These are phyloP conservation scores for Pristionchus entomophagus DNA, from an alignment of 2,888 invertebrate species.

Conservation along the genomic window DNA sequence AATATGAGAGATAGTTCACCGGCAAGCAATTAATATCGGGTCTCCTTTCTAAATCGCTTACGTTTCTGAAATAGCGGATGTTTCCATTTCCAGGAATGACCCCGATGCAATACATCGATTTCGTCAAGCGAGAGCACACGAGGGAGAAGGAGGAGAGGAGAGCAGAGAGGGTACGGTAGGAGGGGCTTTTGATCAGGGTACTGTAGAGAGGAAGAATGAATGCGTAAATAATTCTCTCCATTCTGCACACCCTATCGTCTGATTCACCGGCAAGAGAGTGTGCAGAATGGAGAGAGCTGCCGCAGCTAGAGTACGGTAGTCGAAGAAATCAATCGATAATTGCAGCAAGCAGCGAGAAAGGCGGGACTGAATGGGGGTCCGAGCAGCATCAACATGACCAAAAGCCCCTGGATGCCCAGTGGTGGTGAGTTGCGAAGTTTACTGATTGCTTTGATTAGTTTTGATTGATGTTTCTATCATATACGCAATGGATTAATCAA, in stretches of 20 bases:
- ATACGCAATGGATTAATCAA: background rate
- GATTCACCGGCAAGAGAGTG: too few relatives aligned
- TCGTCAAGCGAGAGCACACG: background rate
- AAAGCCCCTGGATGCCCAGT: conserved; percentile 22
- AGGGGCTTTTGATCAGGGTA: background rate
- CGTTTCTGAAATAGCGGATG: too few relatives aligned
- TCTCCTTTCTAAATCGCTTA: background rate
- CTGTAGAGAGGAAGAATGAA: background rate
- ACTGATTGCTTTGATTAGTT: background rate
- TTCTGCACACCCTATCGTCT: too few relatives aligned
- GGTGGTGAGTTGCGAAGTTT: background rate
- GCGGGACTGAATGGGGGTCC: background rate
- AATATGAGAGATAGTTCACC: background rate
- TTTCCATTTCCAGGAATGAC: conserved; percentile 38
- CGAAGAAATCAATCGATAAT: too few relatives aligned
- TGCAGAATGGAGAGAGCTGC: too few relatives aligned
- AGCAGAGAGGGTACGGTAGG: background rate
- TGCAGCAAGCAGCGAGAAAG: conserved; percentile 9
- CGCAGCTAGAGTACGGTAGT: too few relatives aligned
- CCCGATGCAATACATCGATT: conserved; percentile 11
- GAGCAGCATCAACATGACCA: background rate
- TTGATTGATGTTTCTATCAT: background rate
- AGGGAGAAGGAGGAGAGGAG: conserved; percentile 35
- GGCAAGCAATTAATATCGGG: background rate
- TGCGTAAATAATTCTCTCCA: too few relatives aligned